A percentile compares a stretch with the other conserved stretches of the same genome.
Conservation (phyloP, 1,140 invertebrate genomes). For the Ips typographus region DNA sequence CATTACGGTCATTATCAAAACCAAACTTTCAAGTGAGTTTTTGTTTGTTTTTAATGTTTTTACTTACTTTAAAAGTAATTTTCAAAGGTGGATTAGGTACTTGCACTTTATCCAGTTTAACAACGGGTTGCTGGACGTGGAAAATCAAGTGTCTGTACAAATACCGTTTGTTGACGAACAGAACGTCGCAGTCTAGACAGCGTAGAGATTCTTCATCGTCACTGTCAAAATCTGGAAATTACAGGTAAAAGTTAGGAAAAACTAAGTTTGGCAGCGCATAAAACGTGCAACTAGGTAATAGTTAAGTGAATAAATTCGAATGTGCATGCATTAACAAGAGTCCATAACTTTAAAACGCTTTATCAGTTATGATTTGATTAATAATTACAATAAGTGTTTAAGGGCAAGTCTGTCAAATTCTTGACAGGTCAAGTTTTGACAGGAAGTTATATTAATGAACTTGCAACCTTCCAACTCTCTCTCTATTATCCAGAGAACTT, state of each 20-base stretch:
- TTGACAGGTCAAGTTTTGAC: no score
- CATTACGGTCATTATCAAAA: not conserved
- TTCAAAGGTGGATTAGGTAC: constrained; percentile 42
- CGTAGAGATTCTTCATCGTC: constrained; percentile 19
- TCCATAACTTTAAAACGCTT: no score
- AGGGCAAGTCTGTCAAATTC: no score
- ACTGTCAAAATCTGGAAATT: not conserved
- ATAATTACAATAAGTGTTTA: no score
- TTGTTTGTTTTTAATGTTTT: not conserved
- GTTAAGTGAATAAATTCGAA: no score
- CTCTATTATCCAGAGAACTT: no score
- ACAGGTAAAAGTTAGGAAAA: not conserved
- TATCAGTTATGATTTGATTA: no score
- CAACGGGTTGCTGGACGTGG: constrained; percentile 38
- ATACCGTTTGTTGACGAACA: constrained; percentile 43
- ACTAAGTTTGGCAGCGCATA: not conserved
- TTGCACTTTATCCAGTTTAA: constrained; percentile 38
- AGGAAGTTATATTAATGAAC: no score
- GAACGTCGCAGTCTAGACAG: constrained; percentile 45
- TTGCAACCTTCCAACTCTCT: no score
- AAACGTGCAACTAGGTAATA: not conserved
- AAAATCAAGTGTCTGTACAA: constrained; percentile 40
- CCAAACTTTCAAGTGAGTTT: not conserved
- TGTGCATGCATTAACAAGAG: no score
- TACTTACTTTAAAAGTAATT: constrained; percentile 43